A percentile compares a stretch with the other conserved stretches of the same genome.
phyloP scores from a whole-genome alignment of 2,888 invertebrate genomes.

The Agrochola macilenta region DNA sequence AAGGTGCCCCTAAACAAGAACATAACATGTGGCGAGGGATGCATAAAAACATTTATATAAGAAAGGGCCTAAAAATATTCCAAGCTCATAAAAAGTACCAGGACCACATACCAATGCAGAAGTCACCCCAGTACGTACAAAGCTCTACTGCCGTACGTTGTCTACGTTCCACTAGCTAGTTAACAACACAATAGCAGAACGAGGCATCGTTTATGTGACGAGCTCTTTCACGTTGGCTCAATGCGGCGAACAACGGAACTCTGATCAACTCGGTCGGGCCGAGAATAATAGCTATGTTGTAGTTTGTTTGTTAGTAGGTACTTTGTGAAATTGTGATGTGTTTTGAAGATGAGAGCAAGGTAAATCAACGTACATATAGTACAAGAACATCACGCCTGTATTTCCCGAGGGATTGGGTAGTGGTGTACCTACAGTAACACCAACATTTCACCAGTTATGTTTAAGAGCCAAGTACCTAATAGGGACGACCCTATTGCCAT shows the following conservation, averaged over 20 bases:
- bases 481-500: too few species aligned
- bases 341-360: not conserved
- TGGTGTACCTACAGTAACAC: not conserved
- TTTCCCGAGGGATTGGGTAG: not conserved
- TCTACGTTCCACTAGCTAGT: constrained; percentile 49
- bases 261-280: constrained; percentile 46
- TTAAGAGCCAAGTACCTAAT: too few species aligned
- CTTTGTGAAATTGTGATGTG: not conserved
- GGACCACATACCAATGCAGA: constrained; percentile 14
- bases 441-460: not conserved
- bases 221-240: constrained; percentile 50
- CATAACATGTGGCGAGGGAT: too few species aligned
- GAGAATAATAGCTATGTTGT: constrained; percentile 30
- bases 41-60: too few species aligned
- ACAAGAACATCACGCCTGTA: too few species aligned
- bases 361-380: not conserved
- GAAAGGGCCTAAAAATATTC: not conserved
- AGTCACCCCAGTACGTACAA: not conserved
- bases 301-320: constrained; percentile 3
- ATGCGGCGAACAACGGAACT: constrained; percentile 54
- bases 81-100: constrained; percentile 18
- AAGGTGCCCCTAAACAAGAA: too few species aligned
- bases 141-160: constrained; percentile 13
- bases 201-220: constrained; percentile 53
- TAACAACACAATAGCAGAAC: constrained; percentile 55